phyloP scores from a whole-genome alignment of 1,140 invertebrate species.

The Potamilus streckersoni region DNA sequence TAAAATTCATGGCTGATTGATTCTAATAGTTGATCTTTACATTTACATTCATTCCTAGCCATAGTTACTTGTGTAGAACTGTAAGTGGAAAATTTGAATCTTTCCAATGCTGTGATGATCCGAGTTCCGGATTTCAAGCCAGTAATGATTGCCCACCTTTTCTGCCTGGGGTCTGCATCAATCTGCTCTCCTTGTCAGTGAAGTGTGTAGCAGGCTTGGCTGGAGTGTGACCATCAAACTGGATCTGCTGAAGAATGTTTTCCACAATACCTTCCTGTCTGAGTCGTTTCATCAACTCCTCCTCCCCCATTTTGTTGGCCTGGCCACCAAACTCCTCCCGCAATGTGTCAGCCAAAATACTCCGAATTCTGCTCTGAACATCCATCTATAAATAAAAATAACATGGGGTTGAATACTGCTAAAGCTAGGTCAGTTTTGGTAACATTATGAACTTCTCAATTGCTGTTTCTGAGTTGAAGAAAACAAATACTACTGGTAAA shows the following conservation, averaged over 20 bases:
- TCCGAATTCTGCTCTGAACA: slow-evolving; percentile 56
- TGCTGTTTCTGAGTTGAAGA: not conserved
- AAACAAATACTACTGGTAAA: not conserved
- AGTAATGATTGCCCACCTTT: slow-evolving; percentile 40
- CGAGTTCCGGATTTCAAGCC: too few species aligned
- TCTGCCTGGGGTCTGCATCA: slow-evolving; percentile 36
- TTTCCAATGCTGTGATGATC: too few species aligned
- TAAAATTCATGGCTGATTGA: too few species aligned
- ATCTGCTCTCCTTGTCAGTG: slow-evolving; percentile 48
- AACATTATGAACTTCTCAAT: not conserved
- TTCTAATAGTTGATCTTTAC: too few species aligned
- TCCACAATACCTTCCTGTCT: slow-evolving; percentile 59
- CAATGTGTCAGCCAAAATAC: slow-evolving; percentile 54
- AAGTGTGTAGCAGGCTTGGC: slow-evolving; percentile 51
- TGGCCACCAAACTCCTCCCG: slow-evolving; percentile 39
- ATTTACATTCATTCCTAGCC: too few species aligned
- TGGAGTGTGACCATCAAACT: slow-evolving; percentile 44
- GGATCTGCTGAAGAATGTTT: slow-evolving; percentile 57
- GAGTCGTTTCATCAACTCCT: slow-evolving; percentile 55
- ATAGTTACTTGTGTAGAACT: too few species aligned
- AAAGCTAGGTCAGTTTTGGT: not conserved
- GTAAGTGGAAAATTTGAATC: too few species aligned
- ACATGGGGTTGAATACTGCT: not conserved
- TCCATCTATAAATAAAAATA: slow-evolving; percentile 49
- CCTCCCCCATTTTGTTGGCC: slow-evolving; percentile 44